Percentiles rank a stretch among this genome's conserved stretches.
phyloP scores from a whole-genome alignment of 2,113 vertebrate genomes.

The Pseudorhombus dupliciocellatus region DNA sequence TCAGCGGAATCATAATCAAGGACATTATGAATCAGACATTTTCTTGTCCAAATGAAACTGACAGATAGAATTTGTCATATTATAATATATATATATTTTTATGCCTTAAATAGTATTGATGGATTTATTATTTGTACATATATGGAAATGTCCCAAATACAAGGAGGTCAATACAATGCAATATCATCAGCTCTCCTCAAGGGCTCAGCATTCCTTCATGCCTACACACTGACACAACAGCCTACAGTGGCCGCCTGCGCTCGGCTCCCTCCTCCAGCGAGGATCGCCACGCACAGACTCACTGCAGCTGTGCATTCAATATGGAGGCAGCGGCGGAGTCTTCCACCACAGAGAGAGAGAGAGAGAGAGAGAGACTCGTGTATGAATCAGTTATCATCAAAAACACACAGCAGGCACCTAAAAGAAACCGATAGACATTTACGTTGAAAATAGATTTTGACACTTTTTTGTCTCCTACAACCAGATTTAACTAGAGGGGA shows the following conservation, averaged over 20 bases:
- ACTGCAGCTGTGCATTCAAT: slow-evolving; percentile 32
- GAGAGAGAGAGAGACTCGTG: no score
- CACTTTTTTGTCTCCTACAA: not conserved
- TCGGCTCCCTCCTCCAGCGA: slow-evolving; percentile 3
- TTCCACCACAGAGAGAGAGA: slow-evolving; percentile 14
- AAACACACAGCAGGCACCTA: slow-evolving; percentile 16
- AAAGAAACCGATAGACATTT: not conserved
- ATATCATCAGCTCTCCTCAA: slow-evolving; percentile 58
- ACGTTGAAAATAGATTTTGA: not conserved
- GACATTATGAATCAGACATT: not conserved
- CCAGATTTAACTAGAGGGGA: no score
- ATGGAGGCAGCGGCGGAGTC: slow-evolving; percentile 16
- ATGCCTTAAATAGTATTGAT: not conserved
- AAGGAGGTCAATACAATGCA: slow-evolving; percentile 36
- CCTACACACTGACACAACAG: slow-evolving; percentile 24
- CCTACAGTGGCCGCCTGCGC: slow-evolving; percentile 36
- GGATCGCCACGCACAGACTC: slow-evolving; percentile 18
- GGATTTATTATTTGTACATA: not conserved
- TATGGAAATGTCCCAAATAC: not conserved
- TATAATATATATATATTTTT: not conserved
- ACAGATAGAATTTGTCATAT: not conserved
- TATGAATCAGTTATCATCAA: slow-evolving; percentile 28
- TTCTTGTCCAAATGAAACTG: not conserved
- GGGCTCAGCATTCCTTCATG: slow-evolving; percentile 54
- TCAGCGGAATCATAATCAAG: not conserved